Evolutionary conservation across 2,113 vertebrate genomes (phyloP), one percentile per base, ranked within the genome.

Genomic region (Saccopteryx bilineata): DNA sequence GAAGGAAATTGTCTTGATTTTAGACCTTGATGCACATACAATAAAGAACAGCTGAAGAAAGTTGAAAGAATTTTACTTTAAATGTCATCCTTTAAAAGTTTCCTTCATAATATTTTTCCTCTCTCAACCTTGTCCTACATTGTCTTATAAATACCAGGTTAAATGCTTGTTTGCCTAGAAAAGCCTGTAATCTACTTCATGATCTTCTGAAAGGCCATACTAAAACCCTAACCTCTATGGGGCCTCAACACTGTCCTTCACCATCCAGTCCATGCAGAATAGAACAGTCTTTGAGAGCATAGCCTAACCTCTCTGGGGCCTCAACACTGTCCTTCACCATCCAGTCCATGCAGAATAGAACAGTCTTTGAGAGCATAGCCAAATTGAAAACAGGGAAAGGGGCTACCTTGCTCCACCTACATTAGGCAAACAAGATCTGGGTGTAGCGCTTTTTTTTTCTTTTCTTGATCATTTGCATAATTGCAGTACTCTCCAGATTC

Each of bases 391-490:
- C 7, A 63, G 56, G 68, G 65, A 46, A 58, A 88, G 9, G 56
- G 13, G 72, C 10, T n/a, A 8, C 46, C 60, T 9, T 21, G 31
- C n/a, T 46, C 23, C 66, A 66, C 56, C 26, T 69, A 85, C 90
- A 56, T 54, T 14, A 86, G 58, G 61, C 87, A 96, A 71, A 91
- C 26, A 65, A 61, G 31, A 13, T 58, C 58, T 95, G 33, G 66
- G 23, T 85, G 63, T 26, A 39, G 33, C 65, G 21, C 69, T 87
- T 79, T 0, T 39, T 90, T 76, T 76, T 10, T 56, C 31, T 50
- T 88, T 90, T 95, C 63, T 93, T 69, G 46, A 56, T 94, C 72
- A 71, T 96, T 96, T 96, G 79, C 76, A 89, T 93, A 93, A 90
- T 80, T 93, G 72, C 68, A 79, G 33, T 46, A 61, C 33, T 95